Conservation (phyloP, 2,113 vertebrate species). For the Protomyctophum bolini region DNA sequence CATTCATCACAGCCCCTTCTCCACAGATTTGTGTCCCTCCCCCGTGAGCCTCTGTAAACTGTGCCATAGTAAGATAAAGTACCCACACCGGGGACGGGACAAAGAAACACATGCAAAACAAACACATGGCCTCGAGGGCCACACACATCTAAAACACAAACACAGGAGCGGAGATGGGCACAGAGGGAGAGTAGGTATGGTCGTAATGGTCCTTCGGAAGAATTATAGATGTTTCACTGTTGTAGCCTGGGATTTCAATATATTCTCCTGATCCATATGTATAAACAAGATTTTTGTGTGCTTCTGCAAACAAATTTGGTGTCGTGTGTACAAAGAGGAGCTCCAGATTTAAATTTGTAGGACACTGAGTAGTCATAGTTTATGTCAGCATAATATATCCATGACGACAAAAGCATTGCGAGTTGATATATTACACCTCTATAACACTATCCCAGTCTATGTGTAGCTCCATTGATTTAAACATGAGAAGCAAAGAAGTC, state of each 20-base stretch:
- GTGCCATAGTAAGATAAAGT: constrained; percentile 5
- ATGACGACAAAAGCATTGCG: background rate
- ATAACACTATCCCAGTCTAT: constrained; percentile 14
- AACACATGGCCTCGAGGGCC: background rate
- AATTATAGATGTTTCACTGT: background rate
- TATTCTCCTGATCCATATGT: too few relatives aligned
- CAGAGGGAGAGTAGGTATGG: background rate
- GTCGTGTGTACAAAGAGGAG: too few relatives aligned
- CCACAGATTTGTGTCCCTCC: constrained; percentile 46
- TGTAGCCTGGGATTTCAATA: too few relatives aligned
- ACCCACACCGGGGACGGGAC: background rate
- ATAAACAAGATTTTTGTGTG: too few relatives aligned
- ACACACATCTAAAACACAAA: background rate
- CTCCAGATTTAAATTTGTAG: too few relatives aligned
- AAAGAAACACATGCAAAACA: background rate
- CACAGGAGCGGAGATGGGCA: background rate
- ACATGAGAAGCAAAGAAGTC: constrained; percentile 31
- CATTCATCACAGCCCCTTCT: constrained; percentile 59
- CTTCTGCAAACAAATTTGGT: too few relatives aligned
- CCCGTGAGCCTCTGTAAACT: constrained; percentile 26
- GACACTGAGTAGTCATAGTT: too few relatives aligned
- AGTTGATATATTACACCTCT: constrained; percentile 21
- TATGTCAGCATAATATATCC: too few relatives aligned
- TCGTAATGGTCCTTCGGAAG: background rate
- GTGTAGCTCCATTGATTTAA: constrained; percentile 45